These are phyloP conservation scores for Echeneis naucrates DNA, from an alignment of 2,797 vertebrate species.

Conservation along the genomic window DNA sequence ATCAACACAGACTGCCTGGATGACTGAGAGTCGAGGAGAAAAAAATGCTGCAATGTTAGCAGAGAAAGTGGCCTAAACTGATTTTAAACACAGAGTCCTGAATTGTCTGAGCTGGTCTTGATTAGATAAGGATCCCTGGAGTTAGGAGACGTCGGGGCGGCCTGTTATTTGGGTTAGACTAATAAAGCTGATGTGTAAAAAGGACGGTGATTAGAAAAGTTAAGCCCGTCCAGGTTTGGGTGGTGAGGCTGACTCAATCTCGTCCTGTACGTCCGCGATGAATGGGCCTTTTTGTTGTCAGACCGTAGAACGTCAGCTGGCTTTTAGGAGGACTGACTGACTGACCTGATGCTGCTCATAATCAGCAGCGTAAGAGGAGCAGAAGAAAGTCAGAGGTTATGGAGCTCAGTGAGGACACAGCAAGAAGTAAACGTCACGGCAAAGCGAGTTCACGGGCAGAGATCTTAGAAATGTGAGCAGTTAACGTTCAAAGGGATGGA, in stretches of 20 bases:
- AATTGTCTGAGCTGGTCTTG: not conserved
- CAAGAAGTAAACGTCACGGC: too few species aligned
- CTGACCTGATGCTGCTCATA: slow-evolving; percentile 43
- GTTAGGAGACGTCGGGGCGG: not conserved
- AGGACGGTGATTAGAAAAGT: not conserved
- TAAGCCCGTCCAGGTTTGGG: accelerated
- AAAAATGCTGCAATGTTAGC: slow-evolving; percentile 22
- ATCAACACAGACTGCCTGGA: slow-evolving; percentile 51
- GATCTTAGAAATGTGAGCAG: too few species aligned
- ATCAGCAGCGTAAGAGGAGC: not conserved
- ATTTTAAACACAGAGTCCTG: not conserved
- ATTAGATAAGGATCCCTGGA: not conserved
- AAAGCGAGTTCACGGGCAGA: too few species aligned
- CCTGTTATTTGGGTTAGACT: not conserved
- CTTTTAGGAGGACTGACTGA: not conserved
- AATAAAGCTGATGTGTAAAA: not conserved
- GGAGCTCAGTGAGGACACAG: too few species aligned
- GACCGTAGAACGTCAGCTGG: slow-evolving; percentile 16
- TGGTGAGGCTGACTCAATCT: slow-evolving; percentile 40
- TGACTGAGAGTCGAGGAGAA: slow-evolving; percentile 31
- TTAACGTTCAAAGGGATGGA: too few species aligned
- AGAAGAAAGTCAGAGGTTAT: not conserved
- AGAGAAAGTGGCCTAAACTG: slow-evolving; percentile 5
- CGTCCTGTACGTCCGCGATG: slow-evolving; percentile 29
- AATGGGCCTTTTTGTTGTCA: slow-evolving; percentile 58